Evolutionary conservation across 2,113 vertebrate species (phyloP), one percentile per base, ranked within the genome.

Genomic region (Poeciliopsis retropinna): DNA sequence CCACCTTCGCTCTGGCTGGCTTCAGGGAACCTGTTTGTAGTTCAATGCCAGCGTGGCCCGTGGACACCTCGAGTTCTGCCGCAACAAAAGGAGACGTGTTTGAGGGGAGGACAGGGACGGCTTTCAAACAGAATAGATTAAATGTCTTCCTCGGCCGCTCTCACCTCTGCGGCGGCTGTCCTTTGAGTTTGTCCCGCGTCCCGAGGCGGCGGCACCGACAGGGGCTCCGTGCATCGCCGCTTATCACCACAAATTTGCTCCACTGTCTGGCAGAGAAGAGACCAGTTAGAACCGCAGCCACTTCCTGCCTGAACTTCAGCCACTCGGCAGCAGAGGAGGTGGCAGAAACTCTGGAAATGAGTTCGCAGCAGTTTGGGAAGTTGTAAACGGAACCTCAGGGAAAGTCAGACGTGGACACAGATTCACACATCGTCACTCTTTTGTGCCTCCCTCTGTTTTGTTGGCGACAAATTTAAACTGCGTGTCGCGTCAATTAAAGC

Each of bases 91-190:
- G 47, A 70, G 66, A 77, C 63, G 63, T 31, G n/a, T 65, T 51
- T 7, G 6, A 72, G 17, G n/a, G 64, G 73, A 73, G 66, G 62
- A 65, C 70, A 87, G 87, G 81, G 72, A 51, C 17, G n/a, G 63
- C 76, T 80, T 88, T 88, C 84, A 89, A 89, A 88, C 80, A 54
- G 88, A 84, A 85, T 90, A 84, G 74, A 77, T 85, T 78, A 82
- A 81, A 83, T 64, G 54, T 86, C 84, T 83, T 85, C 70, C 76
- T 82, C 27, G 69, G 67, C 78, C 6, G 78, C 78, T 54, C 81
- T 80, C 76, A 70, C 82, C 75, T 84, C 70, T 64, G 68, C 15
- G 70, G 37, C n/a, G 51, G 72, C 78, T 30, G 75, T 85, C 72
- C 83, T 84, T 85, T 83, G 83, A 81, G 76, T 76, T 84, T 70